A percentile compares a stretch with the other conserved stretches of the same genome.
Conservation (phyloP, 2,888 invertebrate genomes). For the Psococerastis gibbosa region DNA sequence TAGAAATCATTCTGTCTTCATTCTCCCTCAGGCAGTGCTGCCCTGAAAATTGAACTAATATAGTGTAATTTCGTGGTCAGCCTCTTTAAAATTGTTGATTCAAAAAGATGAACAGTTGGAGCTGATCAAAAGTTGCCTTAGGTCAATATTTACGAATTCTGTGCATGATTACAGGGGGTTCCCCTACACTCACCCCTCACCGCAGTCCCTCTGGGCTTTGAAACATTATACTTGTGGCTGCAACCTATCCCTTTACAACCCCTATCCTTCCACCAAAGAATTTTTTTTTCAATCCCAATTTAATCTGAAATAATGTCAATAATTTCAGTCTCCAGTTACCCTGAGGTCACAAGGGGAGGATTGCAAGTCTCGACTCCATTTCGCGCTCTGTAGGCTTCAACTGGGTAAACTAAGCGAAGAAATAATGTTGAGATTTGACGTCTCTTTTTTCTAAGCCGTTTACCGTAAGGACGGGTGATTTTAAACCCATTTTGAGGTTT, state of each 20-base stretch:
- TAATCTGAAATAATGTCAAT: slow-evolving; percentile 11
- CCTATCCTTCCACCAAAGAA: slow-evolving; percentile 1
- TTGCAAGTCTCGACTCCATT: slow-evolving; percentile 3
- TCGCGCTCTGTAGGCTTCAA: neutral
- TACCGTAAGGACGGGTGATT: slow-evolving; percentile 8
- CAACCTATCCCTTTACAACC: slow-evolving; percentile 4
- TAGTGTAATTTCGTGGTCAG: too few species aligned
- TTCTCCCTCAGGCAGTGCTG: too few species aligned
- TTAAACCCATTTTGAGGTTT: slow-evolving; percentile 1
- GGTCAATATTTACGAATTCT: neutral
- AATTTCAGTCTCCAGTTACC: slow-evolving; percentile 9
- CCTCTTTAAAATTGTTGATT: too few species aligned
- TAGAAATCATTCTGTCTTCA: too few species aligned
- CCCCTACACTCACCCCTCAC: neutral
- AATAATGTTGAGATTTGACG: neutral
- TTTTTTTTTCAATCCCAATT: slow-evolving; percentile 10
- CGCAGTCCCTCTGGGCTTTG: neutral
- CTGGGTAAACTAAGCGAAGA: neutral
- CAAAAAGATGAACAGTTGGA: too few species aligned
- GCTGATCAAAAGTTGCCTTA: neutral
- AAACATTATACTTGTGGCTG: slow-evolving; percentile 10
- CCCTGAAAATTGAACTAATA: too few species aligned
- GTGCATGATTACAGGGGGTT: neutral
- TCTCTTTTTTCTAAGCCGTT: slow-evolving; percentile 7
- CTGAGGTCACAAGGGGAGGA: slow-evolving; percentile 8